Evolutionary conservation across 2,113 vertebrate species (phyloP).

Genomic region (Eolophus roseicapilla): DNA sequence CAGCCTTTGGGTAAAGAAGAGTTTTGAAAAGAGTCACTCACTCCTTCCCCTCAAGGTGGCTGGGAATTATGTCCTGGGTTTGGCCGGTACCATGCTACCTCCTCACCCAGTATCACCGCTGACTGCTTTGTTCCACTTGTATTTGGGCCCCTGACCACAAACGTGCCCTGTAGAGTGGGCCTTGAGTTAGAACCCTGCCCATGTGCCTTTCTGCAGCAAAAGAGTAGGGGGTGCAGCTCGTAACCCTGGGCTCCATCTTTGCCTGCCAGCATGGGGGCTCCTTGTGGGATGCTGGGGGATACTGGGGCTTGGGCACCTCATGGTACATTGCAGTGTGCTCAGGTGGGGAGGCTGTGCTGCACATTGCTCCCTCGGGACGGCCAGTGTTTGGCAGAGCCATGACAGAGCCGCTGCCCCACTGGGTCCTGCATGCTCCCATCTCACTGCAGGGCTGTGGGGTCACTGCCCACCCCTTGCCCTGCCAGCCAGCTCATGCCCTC

Average conservation of each 20-base stretch:
- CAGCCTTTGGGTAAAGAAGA: not conserved
- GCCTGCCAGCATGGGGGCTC: not conserved
- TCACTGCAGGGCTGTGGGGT: too few species aligned
- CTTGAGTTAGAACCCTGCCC: not conserved
- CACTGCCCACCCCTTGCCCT: not conserved
- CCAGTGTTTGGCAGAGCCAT: not conserved
- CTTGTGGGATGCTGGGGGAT: not conserved
- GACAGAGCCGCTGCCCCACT: not conserved
- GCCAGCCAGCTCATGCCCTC: not conserved
- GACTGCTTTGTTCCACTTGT: not conserved
- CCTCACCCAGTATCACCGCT: not conserved
- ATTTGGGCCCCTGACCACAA: not conserved
- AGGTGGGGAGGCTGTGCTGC: not conserved
- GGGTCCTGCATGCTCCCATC: not conserved
- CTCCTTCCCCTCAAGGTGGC: not conserved
- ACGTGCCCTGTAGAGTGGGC: not conserved
- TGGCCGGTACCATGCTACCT: not conserved
- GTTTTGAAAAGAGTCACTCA: not conserved
- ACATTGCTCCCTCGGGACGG: accelerated
- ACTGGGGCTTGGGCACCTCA: not conserved
- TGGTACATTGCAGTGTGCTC: not conserved
- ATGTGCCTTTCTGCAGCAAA: not conserved
- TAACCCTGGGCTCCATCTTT: not conserved
- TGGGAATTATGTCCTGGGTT: accelerated
- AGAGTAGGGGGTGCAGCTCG: not conserved